Base-by-base conservation (phyloP, 2,888 invertebrate species). In the Oasisia sp. region DNA sequence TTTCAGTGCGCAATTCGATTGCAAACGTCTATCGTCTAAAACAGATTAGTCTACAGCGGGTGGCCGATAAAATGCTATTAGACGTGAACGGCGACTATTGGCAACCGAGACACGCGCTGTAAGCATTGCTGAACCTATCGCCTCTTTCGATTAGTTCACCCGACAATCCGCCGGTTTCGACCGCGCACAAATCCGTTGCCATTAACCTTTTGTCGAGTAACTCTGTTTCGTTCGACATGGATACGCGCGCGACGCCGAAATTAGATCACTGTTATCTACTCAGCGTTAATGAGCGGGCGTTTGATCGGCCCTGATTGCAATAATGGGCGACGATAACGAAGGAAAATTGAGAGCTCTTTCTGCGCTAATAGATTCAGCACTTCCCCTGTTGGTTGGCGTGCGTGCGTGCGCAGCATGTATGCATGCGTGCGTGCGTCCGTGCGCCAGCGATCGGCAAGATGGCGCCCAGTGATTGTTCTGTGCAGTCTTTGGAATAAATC, bases 21-120 rank as follows among this genome's bases (percentile, higher is more conserved):
- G 74, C 27, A 74, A 74, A 74, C 74, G 74, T 74, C n/a, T 74
- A 74, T 74, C 74, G 74, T 74, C 74, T n/a, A 74, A 74, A 74
- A 74, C 74, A 74, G 74, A 74, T 74, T 74, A 74, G 74, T 74
- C 74, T 74, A 19, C 8, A 12, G 50, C 27, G 74, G 74, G n/a
- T 27, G 5, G 74, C 74, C 7, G 74, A 74, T 74, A 74, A 74
- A 74, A 74, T 74, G 74, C 74, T 74, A 74, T 74, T 74, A 74
- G 74, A 74, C 74, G 74, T 27, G 74, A 74, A 74, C 74, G 19
- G 74, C 74, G 74, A 74, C 27, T 27, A 74, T 74, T 74, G 74
- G 19, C 74, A 74, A 19, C 19, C 74, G 74, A 74, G 74, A 74
- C 74, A 74, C 74, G 74, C n/a, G 27, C 74, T 27, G 1, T 27